phyloP scores from a whole-genome alignment of 2,888 invertebrate species.

The Tachina lurida region DNA sequence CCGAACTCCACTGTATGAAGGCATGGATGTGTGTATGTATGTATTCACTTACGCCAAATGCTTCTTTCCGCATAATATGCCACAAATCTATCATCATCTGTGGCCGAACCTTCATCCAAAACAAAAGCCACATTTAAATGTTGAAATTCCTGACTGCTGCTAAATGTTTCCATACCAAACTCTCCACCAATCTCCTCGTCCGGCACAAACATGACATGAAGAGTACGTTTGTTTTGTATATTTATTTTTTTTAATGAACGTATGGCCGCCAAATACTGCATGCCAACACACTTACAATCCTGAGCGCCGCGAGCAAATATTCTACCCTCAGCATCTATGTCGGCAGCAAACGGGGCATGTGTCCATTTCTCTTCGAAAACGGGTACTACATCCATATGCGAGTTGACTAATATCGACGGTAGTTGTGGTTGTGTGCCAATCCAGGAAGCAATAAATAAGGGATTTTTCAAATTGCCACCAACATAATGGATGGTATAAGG shows the following conservation, averaged over 20 bases:
- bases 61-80: constrained; percentile 86
- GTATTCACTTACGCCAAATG: constrained; percentile 85
- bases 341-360: constrained; percentile 92
- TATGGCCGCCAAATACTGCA: constrained; percentile 90
- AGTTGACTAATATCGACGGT: constrained; percentile 89
- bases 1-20: not conserved
- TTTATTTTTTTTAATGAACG: constrained; percentile 84
- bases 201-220: constrained; percentile 89
- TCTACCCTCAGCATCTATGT: constrained; percentile 92
- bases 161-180: constrained; percentile 88
- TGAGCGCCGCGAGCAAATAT: constrained; percentile 94
- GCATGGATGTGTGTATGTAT: not conserved
- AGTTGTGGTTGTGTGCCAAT: constrained; percentile 87
- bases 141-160: constrained; percentile 86
- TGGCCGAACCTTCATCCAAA: constrained; percentile 91
- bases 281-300: constrained; percentile 93
- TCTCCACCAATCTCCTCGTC: constrained; percentile 86
- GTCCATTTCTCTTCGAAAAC: constrained; percentile 95
- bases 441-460: constrained; percentile 88
- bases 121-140: constrained; percentile 89
- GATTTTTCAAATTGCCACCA: constrained; percentile 85
- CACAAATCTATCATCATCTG: constrained; percentile 85
- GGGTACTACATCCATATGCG: constrained; percentile 98
- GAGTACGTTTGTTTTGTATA: constrained; percentile 85
- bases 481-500: constrained; percentile 85